Evolutionary conservation across 2,888 invertebrate genomes (phyloP).

Genomic region (Philonicus albiceps): DNA sequence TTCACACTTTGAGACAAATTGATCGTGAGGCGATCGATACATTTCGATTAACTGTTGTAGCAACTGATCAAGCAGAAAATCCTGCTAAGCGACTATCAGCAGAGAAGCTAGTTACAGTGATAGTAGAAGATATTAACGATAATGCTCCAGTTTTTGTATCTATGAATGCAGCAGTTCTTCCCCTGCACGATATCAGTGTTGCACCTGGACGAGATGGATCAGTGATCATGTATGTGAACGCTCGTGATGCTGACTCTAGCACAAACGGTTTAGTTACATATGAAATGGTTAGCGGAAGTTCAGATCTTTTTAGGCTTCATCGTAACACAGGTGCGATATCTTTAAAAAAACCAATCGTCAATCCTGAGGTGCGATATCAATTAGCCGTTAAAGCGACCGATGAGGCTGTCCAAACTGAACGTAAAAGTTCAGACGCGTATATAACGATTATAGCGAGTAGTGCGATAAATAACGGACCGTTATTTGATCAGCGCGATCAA

Average conservation of each 20-base stretch:
- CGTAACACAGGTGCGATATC: constrained; percentile 80
- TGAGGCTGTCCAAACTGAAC: constrained; percentile 88
- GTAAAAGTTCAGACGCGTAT: constrained; percentile 86
- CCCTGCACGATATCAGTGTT: constrained; percentile 60
- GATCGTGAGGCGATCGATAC: constrained; percentile 91
- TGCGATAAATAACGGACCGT: constrained; percentile 58
- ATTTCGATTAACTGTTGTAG: constrained; percentile 87
- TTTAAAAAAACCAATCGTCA: constrained; percentile 68
- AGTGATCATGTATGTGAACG: constrained; percentile 80
- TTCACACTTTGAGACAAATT: constrained; percentile 85
- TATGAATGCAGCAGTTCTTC: constrained; percentile 89
- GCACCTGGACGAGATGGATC: constrained; percentile 67
- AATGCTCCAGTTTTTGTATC: constrained; percentile 90
- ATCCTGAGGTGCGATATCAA: constrained; percentile 78
- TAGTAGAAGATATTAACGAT: constrained; percentile 93
- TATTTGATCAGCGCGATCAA: constrained; percentile 71
- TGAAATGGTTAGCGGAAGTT: constrained; percentile 80
- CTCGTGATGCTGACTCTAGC: constrained; percentile 88
- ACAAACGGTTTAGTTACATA: constrained; percentile 93
- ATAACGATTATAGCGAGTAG: constrained; percentile 81
- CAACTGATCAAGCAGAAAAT: constrained; percentile 87
- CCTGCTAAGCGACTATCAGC: constrained; percentile 78
- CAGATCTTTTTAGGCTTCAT: constrained; percentile 81
- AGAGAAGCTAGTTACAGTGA: constrained; percentile 90
- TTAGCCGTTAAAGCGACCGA: constrained; percentile 89